Evolutionary conservation across 2,797 vertebrate species (phyloP).

Genomic region (Heliangelus exortis): DNA sequence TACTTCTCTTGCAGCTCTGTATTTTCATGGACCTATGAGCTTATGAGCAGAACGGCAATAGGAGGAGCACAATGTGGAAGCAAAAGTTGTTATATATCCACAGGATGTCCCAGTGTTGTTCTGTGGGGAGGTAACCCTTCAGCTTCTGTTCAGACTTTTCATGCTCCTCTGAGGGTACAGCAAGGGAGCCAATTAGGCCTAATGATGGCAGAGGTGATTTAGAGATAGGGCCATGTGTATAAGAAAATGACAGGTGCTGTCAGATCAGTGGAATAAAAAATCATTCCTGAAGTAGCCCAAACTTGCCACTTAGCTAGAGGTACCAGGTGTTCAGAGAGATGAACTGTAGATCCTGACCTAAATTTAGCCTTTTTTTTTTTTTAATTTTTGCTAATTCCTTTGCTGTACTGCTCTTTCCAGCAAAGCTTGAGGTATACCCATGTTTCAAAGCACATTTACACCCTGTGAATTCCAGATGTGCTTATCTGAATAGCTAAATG

Average conservation of each 20-base stretch:
- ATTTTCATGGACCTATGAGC: neutral
- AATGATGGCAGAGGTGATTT: slow-evolving; percentile 42
- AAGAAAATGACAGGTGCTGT: neutral
- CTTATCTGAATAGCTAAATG: neutral
- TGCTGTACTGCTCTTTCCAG: neutral
- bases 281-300: neutral
- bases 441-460: neutral
- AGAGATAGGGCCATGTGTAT: neutral
- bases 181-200: slow-evolving; percentile 50
- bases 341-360: slow-evolving; percentile 8
- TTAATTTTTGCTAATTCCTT: neutral
- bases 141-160: slow-evolving; percentile 15
- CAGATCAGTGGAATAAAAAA: slow-evolving; percentile 35
- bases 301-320: neutral
- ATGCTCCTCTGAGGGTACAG: neutral
- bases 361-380: neutral
- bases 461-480: neutral
- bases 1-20: neutral
- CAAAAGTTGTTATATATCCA: neutral
- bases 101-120: neutral
- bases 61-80: neutral
- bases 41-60: neutral
- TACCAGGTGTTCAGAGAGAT: slow-evolving; percentile 6
- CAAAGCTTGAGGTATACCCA: neutral
- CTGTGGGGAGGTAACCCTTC: neutral